Conservation (phyloP, 2,797 vertebrate species). For the Pelodytes ibericus region DNA sequence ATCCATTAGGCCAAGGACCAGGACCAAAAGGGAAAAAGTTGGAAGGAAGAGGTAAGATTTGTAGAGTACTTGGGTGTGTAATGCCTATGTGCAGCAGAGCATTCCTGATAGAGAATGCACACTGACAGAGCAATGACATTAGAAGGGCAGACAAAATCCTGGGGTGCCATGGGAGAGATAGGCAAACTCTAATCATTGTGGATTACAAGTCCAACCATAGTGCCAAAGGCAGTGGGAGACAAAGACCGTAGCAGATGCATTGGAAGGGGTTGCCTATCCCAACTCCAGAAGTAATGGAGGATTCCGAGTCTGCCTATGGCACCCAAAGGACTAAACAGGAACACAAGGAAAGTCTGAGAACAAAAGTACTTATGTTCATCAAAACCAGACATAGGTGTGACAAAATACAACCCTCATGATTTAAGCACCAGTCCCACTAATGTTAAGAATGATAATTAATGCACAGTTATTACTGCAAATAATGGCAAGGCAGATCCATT, state of each 20-base stretch:
- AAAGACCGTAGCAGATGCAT: too few species aligned
- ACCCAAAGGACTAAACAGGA: conserved; percentile 58
- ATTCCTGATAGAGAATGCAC: conserved; percentile 70
- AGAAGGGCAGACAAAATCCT: conserved; percentile 58
- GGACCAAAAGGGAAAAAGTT: conserved; percentile 70
- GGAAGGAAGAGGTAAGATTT: conserved; percentile 65
- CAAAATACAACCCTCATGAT: conserved; percentile 65
- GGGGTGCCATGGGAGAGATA: not conserved
- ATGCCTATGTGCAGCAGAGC: conserved; percentile 69
- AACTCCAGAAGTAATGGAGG: not conserved
- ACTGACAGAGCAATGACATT: conserved; percentile 67
- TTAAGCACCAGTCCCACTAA: conserved; percentile 66
- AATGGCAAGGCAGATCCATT: too few species aligned
- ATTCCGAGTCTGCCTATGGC: not conserved
- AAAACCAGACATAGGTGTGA: conserved; percentile 63
- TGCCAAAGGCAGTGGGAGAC: too few species aligned
- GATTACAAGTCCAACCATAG: not conserved
- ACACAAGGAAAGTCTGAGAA: conserved; percentile 59
- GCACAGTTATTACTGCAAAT: too few species aligned
- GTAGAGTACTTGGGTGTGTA: conserved; percentile 62
- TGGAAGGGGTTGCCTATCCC: not conserved
- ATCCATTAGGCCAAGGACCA: conserved; percentile 87
- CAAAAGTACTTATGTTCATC: conserved; percentile 46
- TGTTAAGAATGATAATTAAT: too few species aligned
- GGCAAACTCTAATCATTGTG: not conserved